Base-by-base conservation (phyloP, 2,113 vertebrate genomes). In the Cynopterus brachyotis region DNA sequence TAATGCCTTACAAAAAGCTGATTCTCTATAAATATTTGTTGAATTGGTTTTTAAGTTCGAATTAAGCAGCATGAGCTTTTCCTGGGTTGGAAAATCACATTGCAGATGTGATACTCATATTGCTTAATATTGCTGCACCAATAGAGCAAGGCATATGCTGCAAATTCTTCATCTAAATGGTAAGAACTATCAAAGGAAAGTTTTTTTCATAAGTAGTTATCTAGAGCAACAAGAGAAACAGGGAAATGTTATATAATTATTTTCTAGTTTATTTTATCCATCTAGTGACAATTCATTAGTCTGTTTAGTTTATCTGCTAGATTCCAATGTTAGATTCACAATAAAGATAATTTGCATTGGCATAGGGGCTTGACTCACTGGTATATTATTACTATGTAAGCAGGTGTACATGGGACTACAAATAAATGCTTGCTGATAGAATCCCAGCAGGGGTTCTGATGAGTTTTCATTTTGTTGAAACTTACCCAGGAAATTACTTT, bases 351-450 rank as follows among this genome's bases (percentile, higher is more conserved):
- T 98, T 98, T 99, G 98, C 98, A 98, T 98, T 98, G 98, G 98
- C 97, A 97, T 83, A 97, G 98, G 75, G 82, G 97, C 97, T 99
- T 98, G 98, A 98, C 98, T 98, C 98, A 98, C 97, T 97, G 55
- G 97, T 98, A 89, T 97, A 97, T 98, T 98, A 98, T 99, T 99
- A 98, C 98, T 97, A 86, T 98, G 98, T 97, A 98, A 98, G 98
- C 98, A 99, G 98, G 98, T 99, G 98, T 98, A 98, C 96, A 97
- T 97, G 95, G 50, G 92, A 98, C 98, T 97, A 98, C 98, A 98
- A 99, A 98, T 98, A 99, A 99, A 98, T 97, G 98, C 97, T 98
- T 98, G 97, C 98, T 98, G 99, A 98, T 99, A 95, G 98, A 98
- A 98, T 99, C 98, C 97, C 98, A 98, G 98, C 98, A 98, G 98